These are phyloP conservation scores for Epistrophella euchroma DNA, from an alignment of 2,888 invertebrate genomes.

Conservation along the genomic window DNA sequence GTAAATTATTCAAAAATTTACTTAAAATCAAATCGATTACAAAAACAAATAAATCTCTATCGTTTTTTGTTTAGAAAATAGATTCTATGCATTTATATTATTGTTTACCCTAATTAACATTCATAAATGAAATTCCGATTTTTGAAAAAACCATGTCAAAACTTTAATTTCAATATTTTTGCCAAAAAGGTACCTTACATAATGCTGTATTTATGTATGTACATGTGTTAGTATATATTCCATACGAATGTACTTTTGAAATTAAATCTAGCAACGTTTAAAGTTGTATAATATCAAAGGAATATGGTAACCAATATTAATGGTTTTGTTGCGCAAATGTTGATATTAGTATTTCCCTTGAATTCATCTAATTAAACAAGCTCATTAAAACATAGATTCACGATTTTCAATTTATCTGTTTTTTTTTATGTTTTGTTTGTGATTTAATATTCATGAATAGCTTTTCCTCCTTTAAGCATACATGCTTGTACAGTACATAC, in stretches of 20 bases:
- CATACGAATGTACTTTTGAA: neutral
- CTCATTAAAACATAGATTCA: slow-evolving; percentile 37
- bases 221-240: no score
- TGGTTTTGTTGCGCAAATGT: neutral
- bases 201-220: no score
- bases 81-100: no score
- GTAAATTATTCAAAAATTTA: no score
- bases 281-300: neutral
- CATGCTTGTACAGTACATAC: neutral
- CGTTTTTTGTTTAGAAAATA: no score
- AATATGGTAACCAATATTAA: neutral
- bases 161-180: no score
- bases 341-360: neutral
- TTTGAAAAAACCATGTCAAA: no score
- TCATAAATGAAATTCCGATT: no score
- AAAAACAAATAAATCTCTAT: no score
- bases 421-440: slow-evolving; percentile 31
- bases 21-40: no score
- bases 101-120: no score
- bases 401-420: slow-evolving; percentile 38
- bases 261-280: neutral
- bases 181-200: no score
- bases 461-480: slow-evolving; percentile 2
- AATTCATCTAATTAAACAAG: slow-evolving; percentile 48
- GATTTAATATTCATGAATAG: slow-evolving; percentile 53